phyloP scores from a whole-genome alignment of 2,113 vertebrate genomes.

The Manacus vitellinus region DNA sequence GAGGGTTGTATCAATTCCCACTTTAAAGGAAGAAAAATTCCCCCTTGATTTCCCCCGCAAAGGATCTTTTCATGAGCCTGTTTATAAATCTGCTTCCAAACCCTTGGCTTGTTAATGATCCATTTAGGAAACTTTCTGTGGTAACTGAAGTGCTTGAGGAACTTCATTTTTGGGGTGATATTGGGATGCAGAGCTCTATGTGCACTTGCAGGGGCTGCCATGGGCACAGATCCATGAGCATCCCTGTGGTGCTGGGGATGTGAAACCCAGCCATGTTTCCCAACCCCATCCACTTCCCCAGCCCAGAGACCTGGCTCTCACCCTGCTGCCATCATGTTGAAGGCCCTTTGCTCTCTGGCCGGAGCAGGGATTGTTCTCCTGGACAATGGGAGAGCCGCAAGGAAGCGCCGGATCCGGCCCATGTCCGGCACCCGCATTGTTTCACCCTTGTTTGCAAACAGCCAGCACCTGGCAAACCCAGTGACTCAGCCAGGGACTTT shows the following conservation, averaged over 20 bases:
- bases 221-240: rapidly evolving
- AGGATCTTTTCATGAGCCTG: conserved; percentile 38
- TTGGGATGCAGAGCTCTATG: rapidly evolving
- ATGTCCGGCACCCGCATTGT: neutral
- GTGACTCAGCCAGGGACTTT: neutral
- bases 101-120: neutral
- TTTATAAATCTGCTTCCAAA: conserved; percentile 54
- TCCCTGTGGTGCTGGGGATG: rapidly evolving
- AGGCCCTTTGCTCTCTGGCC: neutral
- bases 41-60: neutral
- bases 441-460: conserved; percentile 1
- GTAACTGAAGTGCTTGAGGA: neutral
- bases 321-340: rapidly evolving
- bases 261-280: neutral
- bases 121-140: neutral
- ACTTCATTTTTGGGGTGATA: neutral
- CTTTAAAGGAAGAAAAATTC: conserved; percentile 44
- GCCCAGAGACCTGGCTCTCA: neutral
- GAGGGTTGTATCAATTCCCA: conserved; percentile 58
- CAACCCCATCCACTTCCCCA: rapidly evolving
- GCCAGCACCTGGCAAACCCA: conserved; percentile 29
- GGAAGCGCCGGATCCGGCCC: conserved; percentile 19
- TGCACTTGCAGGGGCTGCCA: neutral
- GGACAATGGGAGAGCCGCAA: conserved; percentile 11
- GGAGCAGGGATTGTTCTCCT: conserved; percentile 18